phyloP scores from a whole-genome alignment of 2,113 vertebrate genomes.

The Pomatostomus ruficeps region DNA sequence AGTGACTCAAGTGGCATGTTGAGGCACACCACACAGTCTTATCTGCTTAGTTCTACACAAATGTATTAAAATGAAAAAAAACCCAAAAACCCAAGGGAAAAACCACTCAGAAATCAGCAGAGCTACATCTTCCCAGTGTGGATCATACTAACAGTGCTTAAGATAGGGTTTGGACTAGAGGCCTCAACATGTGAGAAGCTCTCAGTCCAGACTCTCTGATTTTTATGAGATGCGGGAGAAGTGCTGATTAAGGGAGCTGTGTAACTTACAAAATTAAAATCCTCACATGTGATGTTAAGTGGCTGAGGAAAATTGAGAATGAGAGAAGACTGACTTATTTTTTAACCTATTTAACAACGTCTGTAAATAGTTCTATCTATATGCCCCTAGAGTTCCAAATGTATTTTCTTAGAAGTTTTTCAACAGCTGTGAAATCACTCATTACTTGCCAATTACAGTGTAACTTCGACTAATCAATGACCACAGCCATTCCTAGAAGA shows the following conservation, averaged over 20 bases:
- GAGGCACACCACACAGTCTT: neutral
- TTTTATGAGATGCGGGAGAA: neutral
- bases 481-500: neutral
- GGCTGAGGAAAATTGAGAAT: neutral
- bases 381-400: neutral
- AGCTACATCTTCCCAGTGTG: neutral
- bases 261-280: neutral
- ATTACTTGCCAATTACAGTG: neutral
- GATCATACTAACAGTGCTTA: neutral
- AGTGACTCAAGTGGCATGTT: neutral
- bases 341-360: neutral
- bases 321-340: neutral
- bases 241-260: neutral
- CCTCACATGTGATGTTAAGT: neutral
- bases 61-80: neutral
- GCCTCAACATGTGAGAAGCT: neutral
- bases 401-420: neutral
- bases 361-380: neutral
- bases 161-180: neutral
- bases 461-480: neutral
- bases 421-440: neutral
- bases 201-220: neutral
- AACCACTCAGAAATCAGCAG: neutral
- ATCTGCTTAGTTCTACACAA: neutral
- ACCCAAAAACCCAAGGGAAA: rapidly evolving